These are phyloP conservation scores for Nesidiocoris tenuis DNA, from an alignment of 2,888 invertebrate species.

Conservation along the genomic window DNA sequence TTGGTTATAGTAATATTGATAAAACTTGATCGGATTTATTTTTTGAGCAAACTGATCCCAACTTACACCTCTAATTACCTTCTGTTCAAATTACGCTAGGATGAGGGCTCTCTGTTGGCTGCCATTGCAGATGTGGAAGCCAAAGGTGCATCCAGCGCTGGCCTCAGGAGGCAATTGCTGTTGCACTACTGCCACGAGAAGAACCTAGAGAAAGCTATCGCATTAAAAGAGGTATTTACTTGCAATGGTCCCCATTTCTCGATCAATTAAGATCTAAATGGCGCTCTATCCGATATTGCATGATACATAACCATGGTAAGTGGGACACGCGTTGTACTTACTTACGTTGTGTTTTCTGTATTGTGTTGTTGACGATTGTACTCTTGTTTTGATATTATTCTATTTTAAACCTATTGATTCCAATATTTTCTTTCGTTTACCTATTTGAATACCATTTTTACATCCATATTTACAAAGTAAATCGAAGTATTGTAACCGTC, in stretches of 20 bases:
- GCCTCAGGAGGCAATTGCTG: constrained; percentile 64
- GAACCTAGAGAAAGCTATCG: constrained; percentile 63
- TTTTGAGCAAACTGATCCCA: no score
- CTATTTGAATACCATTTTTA: no score
- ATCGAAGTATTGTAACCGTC: no score
- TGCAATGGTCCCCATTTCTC: background rate
- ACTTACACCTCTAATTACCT: no score
- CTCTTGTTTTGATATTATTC: no score
- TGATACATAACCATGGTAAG: background rate
- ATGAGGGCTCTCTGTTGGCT: constrained; percentile 61
- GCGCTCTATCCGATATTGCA: background rate
- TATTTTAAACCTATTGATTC: no score
- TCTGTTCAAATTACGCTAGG: constrained; percentile 52
- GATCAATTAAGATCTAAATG: background rate
- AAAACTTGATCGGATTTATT: no score
- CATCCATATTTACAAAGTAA: no score
- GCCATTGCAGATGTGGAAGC: constrained; percentile 60
- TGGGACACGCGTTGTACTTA: background rate
- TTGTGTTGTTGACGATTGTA: no score
- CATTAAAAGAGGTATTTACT: constrained; percentile 56
- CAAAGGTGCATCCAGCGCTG: constrained; percentile 62
- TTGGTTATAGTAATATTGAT: background rate
- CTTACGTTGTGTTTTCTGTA: no score
- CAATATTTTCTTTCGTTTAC: no score
- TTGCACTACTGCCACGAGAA: constrained; percentile 64